A percentile compares a stretch with the other conserved stretches of the same genome.
Conservation (phyloP, 1,140 invertebrate species). For the Caenorhabditis briggsae region DNA sequence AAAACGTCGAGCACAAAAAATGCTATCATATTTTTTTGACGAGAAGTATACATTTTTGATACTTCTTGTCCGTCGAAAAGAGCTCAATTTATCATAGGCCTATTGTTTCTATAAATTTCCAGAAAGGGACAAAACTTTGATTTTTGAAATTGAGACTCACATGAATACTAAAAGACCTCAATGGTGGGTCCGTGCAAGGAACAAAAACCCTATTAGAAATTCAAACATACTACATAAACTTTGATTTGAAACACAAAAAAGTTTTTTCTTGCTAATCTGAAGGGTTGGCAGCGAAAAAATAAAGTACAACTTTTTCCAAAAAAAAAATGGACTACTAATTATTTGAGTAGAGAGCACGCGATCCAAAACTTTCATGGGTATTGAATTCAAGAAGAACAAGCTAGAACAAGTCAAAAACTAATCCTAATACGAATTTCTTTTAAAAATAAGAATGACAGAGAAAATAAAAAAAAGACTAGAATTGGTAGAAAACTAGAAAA, state of each 20-base stretch:
- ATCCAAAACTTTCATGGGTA: background rate
- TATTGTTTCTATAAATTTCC: too few relatives aligned
- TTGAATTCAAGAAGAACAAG: background rate
- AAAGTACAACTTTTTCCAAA: background rate
- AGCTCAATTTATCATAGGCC: constrained; percentile 35
- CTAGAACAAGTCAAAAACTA: background rate
- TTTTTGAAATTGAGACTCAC: background rate
- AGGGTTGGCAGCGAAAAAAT: background rate
- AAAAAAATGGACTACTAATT: too few relatives aligned
- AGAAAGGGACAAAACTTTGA: background rate
- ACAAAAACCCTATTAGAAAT: constrained; percentile 16
- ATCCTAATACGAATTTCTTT: too few relatives aligned
- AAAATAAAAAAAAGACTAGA: background rate
- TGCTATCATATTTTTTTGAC: constrained; percentile 32
- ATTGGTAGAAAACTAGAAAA: constrained; percentile 4
- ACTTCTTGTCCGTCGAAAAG: background rate
- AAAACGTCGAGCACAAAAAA: background rate
- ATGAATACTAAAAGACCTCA: constrained; percentile 44
- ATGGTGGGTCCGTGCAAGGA: constrained; percentile 11
- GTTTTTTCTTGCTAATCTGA: too few relatives aligned
- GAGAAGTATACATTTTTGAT: constrained; percentile 53
- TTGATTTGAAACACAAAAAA: background rate
- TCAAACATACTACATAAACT: constrained; percentile 23
- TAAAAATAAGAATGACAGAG: too few relatives aligned
- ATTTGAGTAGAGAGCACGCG: background rate